Base-by-base conservation (phyloP, 2,113 vertebrate genomes). In the Sprattus sprattus region DNA sequence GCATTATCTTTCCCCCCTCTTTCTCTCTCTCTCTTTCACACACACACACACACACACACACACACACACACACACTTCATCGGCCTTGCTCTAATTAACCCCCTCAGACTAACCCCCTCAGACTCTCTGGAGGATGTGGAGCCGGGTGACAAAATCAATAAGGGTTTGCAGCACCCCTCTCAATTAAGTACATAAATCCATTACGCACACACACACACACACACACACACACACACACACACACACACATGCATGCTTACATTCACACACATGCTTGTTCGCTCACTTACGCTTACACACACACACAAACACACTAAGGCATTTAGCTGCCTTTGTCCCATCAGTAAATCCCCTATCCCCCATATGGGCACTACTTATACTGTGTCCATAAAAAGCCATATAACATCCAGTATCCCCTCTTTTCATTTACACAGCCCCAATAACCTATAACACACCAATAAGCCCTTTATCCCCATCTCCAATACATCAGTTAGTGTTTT, bases 121-220 rank as follows among this genome's bases (percentile, higher is more conserved):
- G 54, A 45, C 45, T 75, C 45, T 32, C 60, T 75, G 18, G 67
- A 84, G 50, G 52, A 82, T 54, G 44, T 81, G 81, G 81, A 67
- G 78, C 81, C 81, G 32, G 44, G 39, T 60, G 45, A 85, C 85
- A 82, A 85, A 67, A 85, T 85, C 85, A 85, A 85, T 85, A 81
- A 82, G 54, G 85, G 52, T 82, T 82, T 82, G 81, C 50, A 49
- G 85, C 45, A 64, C 80, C 81, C 85, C 28, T 84, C 83, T 85
- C 84, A 85, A 54, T 85, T 85, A 85, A 22, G 50, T 22, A 64
- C 67, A 60, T 71, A 75, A 45, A 11, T 60, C 45, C 83, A 50
- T 52, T 71, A 71, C 64, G 32, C 64, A 71, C 64, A 71, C 64
- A 28, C 8, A 2, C 25, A 28, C 64, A 32, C 25, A 32, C 64